These are phyloP conservation scores for Aphis craccivora DNA, from an alignment of 1,140 invertebrate species.

Conservation along the genomic window DNA sequence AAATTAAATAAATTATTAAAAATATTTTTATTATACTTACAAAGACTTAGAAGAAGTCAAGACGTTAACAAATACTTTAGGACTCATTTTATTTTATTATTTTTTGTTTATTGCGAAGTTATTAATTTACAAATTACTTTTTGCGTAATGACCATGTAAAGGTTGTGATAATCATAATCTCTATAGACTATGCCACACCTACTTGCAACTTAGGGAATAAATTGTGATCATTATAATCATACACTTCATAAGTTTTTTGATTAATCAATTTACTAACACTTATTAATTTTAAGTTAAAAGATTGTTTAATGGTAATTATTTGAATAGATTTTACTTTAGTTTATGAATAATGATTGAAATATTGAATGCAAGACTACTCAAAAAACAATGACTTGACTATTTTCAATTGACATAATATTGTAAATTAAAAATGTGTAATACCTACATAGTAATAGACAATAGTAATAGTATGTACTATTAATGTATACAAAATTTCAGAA, in stretches of 20 bases:
- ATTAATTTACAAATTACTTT: background rate
- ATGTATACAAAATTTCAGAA: too few species aligned
- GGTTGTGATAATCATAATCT: background rate
- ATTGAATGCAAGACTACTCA: background rate
- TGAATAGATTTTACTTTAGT: background rate
- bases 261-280: background rate
- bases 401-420: background rate
- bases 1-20: background rate
- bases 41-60: constrained; percentile 25
- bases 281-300: background rate
- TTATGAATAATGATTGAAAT: background rate
- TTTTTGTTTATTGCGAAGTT: background rate
- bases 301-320: background rate
- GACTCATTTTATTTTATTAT: constrained; percentile 22
- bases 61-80: background rate
- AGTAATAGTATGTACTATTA: too few species aligned
- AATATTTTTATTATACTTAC: constrained; percentile 32
- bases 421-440: background rate
- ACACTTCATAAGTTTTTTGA: background rate
- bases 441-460: background rate
- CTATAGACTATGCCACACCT: background rate
- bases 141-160: background rate
- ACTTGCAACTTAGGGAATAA: background rate
- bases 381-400: background rate
- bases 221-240: background rate